Evolutionary conservation across 1,140 invertebrate genomes (phyloP).

Genomic region (Onthophagus taurus): DNA sequence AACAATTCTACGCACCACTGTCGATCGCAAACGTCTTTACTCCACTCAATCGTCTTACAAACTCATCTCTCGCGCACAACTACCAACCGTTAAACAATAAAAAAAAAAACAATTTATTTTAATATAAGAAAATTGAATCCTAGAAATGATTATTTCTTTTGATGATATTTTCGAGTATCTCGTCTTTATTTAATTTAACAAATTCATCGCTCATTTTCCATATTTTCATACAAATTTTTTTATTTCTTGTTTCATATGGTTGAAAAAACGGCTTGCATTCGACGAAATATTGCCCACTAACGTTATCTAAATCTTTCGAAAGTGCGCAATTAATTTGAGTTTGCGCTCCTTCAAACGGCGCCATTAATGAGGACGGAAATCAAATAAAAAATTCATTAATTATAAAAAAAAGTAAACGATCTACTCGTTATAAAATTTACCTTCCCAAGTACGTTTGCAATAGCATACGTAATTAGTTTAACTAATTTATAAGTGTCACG

Average conservation of each 20-base stretch:
- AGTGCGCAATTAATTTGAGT: constrained; percentile 53
- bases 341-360: constrained; percentile 52
- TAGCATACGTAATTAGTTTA: constrained; percentile 8
- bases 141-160: too few relatives aligned
- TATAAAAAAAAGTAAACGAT: constrained; percentile 16
- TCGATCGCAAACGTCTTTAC: too few relatives aligned
- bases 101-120: too few relatives aligned
- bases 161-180: too few relatives aligned
- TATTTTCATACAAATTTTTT: constrained; percentile 26
- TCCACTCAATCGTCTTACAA: too few relatives aligned
- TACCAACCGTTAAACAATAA: too few relatives aligned
- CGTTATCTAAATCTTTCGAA: constrained; percentile 45
- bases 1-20: too few relatives aligned
- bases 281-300: constrained; percentile 56
- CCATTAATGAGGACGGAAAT: too few relatives aligned
- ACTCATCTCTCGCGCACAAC: too few relatives aligned
- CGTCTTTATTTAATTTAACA: constrained; percentile 15
- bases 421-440: constrained; percentile 7
- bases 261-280: constrained; percentile 43
- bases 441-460: constrained; percentile 10
- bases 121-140: too few relatives aligned
- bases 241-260: constrained; percentile 27
- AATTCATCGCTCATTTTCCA: constrained; percentile 28
- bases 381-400: too few relatives aligned
- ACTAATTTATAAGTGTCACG: background rate